Conservation (phyloP, 2,888 invertebrate species). For the Meandrusa payeni region DNA sequence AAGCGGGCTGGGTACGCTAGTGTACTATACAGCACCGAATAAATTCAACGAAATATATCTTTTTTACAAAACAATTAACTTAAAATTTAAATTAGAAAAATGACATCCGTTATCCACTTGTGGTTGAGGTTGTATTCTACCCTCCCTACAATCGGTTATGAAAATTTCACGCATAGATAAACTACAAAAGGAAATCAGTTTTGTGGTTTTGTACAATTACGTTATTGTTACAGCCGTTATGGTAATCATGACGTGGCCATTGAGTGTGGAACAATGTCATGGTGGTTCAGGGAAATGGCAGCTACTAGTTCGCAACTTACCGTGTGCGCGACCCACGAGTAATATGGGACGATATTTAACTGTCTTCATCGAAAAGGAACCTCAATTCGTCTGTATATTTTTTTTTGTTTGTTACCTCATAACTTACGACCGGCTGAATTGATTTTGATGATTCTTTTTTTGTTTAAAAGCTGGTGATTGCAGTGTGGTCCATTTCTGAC, state of each 20-base stretch:
- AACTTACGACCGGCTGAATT: too few species aligned
- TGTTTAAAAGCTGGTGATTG: too few species aligned
- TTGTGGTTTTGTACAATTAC: slow-evolving; percentile 24
- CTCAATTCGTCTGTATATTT: too few species aligned
- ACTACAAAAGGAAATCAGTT: slow-evolving; percentile 24
- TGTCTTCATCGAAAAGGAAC: too few species aligned
- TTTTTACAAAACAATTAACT: neutral
- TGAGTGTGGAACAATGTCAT: slow-evolving; percentile 15
- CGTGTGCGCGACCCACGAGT: slow-evolving; percentile 2
- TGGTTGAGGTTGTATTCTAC: slow-evolving; percentile 1
- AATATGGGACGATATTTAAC: too few species aligned
- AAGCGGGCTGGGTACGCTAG: too few species aligned
- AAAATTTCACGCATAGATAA: slow-evolving; percentile 25
- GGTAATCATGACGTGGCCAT: slow-evolving; percentile 15
- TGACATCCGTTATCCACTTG: slow-evolving; percentile 11
- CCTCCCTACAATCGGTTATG: slow-evolving; percentile 8
- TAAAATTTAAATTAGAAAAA: slow-evolving; percentile 9
- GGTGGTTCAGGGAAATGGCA: slow-evolving; percentile 10
- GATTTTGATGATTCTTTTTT: too few species aligned
- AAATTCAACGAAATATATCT: neutral
- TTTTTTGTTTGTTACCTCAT: too few species aligned
- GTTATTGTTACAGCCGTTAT: slow-evolving; percentile 24
- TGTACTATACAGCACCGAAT: too few species aligned
- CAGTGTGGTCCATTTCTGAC: too few species aligned
- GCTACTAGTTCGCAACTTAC: slow-evolving; percentile 2